Base-by-base conservation (phyloP, 2,113 vertebrate genomes). In the Megalops atlanticus region DNA sequence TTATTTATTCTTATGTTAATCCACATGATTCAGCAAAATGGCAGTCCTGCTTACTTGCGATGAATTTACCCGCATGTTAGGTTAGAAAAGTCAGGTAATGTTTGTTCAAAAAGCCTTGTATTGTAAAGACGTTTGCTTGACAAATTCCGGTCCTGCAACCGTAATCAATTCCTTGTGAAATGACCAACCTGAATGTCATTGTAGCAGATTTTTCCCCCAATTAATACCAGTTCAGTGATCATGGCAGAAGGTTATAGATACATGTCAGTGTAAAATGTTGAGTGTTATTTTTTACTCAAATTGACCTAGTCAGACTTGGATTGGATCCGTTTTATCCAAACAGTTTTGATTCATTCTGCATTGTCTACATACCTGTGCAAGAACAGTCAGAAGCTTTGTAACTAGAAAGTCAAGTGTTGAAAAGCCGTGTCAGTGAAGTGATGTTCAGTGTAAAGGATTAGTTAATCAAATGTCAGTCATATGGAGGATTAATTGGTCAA, bases 1-100 rank as follows among this genome's bases (percentile, higher is more conserved):
- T 81, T 33, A 64, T 75, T 64, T 81, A 79, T 74, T 31, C 39
- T 81, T 21, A 74, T 74, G 15, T 74, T 27, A 27, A 39, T 43
- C 38, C 24, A 43, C 38, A 36, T n/a, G 16, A n/a, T 43, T 47
- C 49, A 31, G 41, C 5, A 5, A 33, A 49, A 12, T 76, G n/a
- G 12, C 27, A 31, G 72, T 40, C 36, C 40, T 74, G 72, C 10
- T 41, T 4, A 21, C 70, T 16, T 72, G 70, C 38, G 31, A 36
- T 39, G 70, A 72, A 72, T 72, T 24, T 24, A 72, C 33, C 18
- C 21, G 70, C 33, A 39, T 39, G 70, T 18, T 72, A 39, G 33
- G 15, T 18, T 12, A 18, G 38, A 39, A 35, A 72, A 18, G 70
- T 39, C 69, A 5, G 33, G 1, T 31, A 14, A 36, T 71, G 12